Evolutionary conservation across 2,113 vertebrate species (phyloP).

Genomic region (Bubo bubo): DNA sequence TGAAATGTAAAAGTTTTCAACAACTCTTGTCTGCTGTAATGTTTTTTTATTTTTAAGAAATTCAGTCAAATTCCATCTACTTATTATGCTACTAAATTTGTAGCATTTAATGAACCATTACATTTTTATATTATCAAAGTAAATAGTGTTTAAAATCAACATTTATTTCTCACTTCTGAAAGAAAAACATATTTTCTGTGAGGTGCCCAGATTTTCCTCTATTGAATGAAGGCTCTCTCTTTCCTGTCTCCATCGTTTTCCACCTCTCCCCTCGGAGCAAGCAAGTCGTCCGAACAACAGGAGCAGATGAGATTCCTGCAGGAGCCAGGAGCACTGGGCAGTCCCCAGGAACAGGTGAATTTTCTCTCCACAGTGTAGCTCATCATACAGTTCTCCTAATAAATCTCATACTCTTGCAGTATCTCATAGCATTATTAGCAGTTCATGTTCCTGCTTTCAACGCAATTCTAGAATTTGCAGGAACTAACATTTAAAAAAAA

Average conservation of each 20-base stretch:
- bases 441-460: not conserved
- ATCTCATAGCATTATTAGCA: not conserved
- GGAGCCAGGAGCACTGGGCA: not conserved
- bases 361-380: not conserved
- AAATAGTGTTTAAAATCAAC: not conserved
- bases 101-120: not conserved
- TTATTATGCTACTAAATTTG: not conserved
- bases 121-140: not conserved
- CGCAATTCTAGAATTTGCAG: not conserved
- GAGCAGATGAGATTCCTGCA: not conserved
- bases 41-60: not conserved
- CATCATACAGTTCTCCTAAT: not conserved
- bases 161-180: not conserved
- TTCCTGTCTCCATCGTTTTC: not conserved
- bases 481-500: not conserved
- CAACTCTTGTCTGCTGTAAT: not conserved
- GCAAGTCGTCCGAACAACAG: fast-evolving
- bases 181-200: not conserved
- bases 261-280: not conserved
- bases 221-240: not conserved
- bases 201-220: not conserved
- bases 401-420: not conserved
- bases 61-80: not conserved
- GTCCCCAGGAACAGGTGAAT: not conserved
- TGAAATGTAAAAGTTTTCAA: not conserved